Base-by-base conservation (phyloP, 2,113 vertebrate genomes). In the Megalops atlanticus region DNA sequence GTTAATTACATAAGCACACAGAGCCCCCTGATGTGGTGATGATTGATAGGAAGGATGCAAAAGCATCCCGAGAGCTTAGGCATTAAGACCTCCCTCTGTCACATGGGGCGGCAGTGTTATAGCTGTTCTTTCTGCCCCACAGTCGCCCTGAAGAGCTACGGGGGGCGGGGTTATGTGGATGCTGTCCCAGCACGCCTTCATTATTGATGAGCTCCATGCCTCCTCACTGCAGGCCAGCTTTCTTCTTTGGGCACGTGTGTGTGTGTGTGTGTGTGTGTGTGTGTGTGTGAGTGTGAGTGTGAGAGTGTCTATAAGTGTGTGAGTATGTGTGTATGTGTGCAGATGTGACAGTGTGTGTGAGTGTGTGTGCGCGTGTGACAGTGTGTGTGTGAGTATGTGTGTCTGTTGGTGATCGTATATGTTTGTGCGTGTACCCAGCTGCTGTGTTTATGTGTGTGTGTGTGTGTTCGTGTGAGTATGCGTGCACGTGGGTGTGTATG, bases 181-280 rank as follows among this genome's bases (percentile, higher is more conserved):
- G 52, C 84, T 88, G 84, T 88, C 80, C 49, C 82, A 80, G 80
- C 31, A 68, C 68, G 72, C 84, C 70, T 84, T 14, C 84, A 89
- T 89, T 78, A 88, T 87, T 86, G 88, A 90, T 87, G 69, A 72
- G 68, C 83, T 74, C 74, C 24, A 52, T 74, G 81, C 78, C 85
- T 81, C 2, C 24, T 79, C 82, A 85, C 79, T 77, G 80, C 27
- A 40, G 79, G 35, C 40, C 43, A 4, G 73, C 80, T 49, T 77
- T 82, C 77, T 80, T 84, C 72, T 74, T 78, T 2, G 3, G 4
- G 82, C 35, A 38, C 16, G 70, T 38, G 80, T 82, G 43, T 86
- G 87, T 40, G 83, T 87, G n/a, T n/a, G n/a, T n/a, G n/a, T n/a
- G n/a, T n/a, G n/a, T n/a, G n/a, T n/a, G n/a, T n/a, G n/a, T n/a